These are phyloP conservation scores for Albula goreensis DNA, from an alignment of 2,113 vertebrate species.

Conservation along the genomic window DNA sequence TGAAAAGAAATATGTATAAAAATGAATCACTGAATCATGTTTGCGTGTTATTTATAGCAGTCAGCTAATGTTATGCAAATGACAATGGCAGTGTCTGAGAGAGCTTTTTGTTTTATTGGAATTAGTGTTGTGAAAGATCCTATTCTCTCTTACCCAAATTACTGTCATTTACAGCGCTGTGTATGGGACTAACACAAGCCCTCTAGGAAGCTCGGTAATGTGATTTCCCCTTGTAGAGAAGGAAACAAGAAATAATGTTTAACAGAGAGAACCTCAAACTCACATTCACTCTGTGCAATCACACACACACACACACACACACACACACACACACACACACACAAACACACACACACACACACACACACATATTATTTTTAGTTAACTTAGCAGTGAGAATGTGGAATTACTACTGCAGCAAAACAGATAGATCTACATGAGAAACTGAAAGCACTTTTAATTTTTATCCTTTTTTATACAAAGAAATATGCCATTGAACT, in stretches of 20 bases:
- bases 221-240: conserved; percentile 65
- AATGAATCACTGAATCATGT: background rate
- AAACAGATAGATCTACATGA: background rate
- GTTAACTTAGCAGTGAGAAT: too few relatives aligned
- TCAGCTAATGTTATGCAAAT: conserved; percentile 69
- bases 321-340: background rate
- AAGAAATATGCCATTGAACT: too few relatives aligned
- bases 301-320: background rate
- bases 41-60: conserved; percentile 12
- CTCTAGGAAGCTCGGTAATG: conserved; percentile 68
- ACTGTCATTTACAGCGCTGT: conserved; percentile 75
- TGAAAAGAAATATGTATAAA: background rate
- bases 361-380: background rate
- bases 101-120: conserved; percentile 65
- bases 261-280: conserved; percentile 35
- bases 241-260: conserved; percentile 67
- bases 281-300: conserved; percentile 39
- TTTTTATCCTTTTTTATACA: too few relatives aligned
- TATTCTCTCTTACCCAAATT: conserved; percentile 62
- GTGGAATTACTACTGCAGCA: too few relatives aligned
- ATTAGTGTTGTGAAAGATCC: conserved; percentile 65
- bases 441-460: too few relatives aligned
- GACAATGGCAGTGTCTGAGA: conserved; percentile 56
- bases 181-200: conserved; percentile 65
- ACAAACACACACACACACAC: background rate